Evolutionary conservation across 2,113 vertebrate genomes (phyloP).

Genomic region (Tiliqua scincoides): DNA sequence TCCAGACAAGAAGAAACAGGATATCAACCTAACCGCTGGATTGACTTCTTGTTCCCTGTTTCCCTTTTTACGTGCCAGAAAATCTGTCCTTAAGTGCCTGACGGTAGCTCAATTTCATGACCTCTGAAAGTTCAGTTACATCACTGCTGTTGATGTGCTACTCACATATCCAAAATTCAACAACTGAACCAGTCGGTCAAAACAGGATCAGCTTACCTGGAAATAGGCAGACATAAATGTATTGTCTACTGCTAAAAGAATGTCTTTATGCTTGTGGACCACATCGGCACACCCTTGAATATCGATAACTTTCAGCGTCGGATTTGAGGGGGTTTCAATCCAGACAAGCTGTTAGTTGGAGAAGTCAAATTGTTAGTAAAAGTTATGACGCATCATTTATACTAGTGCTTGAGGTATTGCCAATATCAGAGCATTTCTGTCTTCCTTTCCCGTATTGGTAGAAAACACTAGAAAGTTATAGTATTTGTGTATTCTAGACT

Average conservation of each 20-base stretch:
- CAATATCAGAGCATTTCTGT: neutral
- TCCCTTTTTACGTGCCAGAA: neutral
- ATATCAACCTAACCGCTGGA: neutral
- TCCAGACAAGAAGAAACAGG: neutral
- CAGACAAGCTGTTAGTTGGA: conserved; percentile 86
- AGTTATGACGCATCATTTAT: neutral
- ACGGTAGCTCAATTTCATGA: neutral
- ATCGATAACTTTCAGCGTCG: conserved; percentile 88
- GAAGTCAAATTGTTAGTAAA: neutral
- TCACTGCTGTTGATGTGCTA: neutral
- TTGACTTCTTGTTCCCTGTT: neutral
- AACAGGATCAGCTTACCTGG: conserved; percentile 80
- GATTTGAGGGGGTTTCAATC: conserved; percentile 94
- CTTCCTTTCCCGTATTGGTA: neutral
- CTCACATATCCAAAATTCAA: neutral
- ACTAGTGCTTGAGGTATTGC: neutral
- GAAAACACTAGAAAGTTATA: neutral
- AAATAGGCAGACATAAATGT: conserved; percentile 96
- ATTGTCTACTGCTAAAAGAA: conserved; percentile 92
- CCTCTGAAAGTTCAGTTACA: neutral
- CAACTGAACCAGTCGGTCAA: neutral
- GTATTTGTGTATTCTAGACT: neutral
- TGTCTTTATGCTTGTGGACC: conserved; percentile 79
- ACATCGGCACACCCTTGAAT: conserved; percentile 83
- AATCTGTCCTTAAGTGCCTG: too few species aligned